Evolutionary conservation across 2,113 vertebrate genomes (phyloP).

Genomic region (Antennarius striatus): DNA sequence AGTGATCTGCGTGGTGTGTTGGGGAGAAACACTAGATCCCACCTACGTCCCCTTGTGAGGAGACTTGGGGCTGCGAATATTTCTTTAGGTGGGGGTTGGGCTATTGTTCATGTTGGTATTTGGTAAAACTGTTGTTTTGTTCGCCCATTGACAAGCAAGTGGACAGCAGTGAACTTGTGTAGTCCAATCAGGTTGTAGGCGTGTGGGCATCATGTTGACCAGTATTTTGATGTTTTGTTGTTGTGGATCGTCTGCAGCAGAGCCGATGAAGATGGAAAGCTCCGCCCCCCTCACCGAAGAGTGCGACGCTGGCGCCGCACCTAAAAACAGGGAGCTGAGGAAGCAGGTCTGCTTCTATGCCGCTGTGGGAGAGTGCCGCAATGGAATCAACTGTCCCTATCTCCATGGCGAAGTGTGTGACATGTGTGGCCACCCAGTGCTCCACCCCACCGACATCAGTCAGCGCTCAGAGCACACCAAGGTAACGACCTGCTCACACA

Average conservation of each 20-base stretch:
- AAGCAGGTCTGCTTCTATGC: conserved; percentile 95
- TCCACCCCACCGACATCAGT: conserved; percentile 88
- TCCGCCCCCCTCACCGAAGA: conserved; percentile 85
- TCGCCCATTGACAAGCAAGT: background rate
- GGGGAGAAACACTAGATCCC: too few species aligned
- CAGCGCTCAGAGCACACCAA: conserved; percentile 95
- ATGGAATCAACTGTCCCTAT: conserved; percentile 96
- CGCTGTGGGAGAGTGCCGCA: conserved; percentile 93
- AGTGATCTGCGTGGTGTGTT: conserved; percentile 69
- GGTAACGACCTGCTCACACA: conserved; percentile 66
- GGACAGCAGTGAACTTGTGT: background rate
- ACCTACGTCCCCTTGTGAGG: too few species aligned
- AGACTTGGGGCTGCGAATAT: too few species aligned
- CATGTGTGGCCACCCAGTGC: conserved; percentile 96
- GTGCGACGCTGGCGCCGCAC: conserved; percentile 76
- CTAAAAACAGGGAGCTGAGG: conserved; percentile 79
- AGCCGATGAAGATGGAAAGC: conserved; percentile 81
- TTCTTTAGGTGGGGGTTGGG: too few species aligned
- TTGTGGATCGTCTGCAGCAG: conserved; percentile 58
- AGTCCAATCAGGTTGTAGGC: too few species aligned
- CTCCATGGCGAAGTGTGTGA: conserved; percentile 96
- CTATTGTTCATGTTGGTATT: too few species aligned
- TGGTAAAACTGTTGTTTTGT: too few species aligned
- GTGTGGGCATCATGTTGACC: background rate
- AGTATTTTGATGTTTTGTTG: background rate